Evolutionary conservation across 2,797 vertebrate genomes (phyloP).

Genomic region (Potorous gilbertii): DNA sequence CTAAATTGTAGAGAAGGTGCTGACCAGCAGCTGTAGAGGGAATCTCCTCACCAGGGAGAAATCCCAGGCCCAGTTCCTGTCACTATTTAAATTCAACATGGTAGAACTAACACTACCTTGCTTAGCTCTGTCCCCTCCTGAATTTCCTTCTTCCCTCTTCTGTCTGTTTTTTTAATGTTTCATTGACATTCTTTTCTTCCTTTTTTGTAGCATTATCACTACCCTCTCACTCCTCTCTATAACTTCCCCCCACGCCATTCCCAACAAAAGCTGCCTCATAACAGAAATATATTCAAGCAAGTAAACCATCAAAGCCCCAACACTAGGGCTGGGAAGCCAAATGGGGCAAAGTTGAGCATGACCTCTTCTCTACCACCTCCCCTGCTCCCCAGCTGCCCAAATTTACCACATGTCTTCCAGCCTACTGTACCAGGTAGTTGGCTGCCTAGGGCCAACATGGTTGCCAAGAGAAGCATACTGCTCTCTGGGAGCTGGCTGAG

Average conservation of each 20-base stretch:
- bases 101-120: not conserved
- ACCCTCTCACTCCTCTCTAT: not conserved
- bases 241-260: not conserved
- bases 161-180: not conserved
- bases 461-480: conserved; percentile 73
- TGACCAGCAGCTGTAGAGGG: not conserved
- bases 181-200: not conserved
- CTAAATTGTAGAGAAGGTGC: not conserved
- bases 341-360: not conserved
- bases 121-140: not conserved
- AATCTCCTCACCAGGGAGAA: not conserved
- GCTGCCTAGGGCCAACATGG: conserved; percentile 65
- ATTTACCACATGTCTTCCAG: conserved; percentile 71
- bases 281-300: not conserved
- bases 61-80: not conserved
- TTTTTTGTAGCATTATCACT: not conserved
- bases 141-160: not conserved
- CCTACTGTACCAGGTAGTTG: conserved; percentile 44
- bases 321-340: not conserved
- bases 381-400: not conserved
- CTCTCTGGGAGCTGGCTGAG: not conserved
- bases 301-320: not conserved
- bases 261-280: not conserved
- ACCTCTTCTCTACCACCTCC: not conserved
- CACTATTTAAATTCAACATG: not conserved